Evolutionary conservation across 1,140 invertebrate species (phyloP), one percentile per base, ranked within the genome.

Genomic region (Penaeus chinensis): DNA sequence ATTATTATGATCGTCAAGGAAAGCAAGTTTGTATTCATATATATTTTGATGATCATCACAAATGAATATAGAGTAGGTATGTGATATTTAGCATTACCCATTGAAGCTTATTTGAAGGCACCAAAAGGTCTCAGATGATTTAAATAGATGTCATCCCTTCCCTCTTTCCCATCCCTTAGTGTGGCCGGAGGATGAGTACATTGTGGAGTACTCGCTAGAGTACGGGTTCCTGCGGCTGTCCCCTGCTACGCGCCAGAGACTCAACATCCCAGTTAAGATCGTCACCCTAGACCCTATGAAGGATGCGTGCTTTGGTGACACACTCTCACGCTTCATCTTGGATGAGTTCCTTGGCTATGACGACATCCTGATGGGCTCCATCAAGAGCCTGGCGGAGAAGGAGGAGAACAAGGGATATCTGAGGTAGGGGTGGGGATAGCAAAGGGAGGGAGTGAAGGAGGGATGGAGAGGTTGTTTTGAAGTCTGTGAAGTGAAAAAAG

Each of bases 151-250:
- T 87, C 82, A 65, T 10, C 42, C 10, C 10, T 10, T 10, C 42
- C 42, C 10, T 10, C 10, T 3, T 47, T 47, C 47, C 47, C 47
- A 74, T 74, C 7, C 37, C 93, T 89, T 91, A 95, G 96, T 95
- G 82, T 96, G 95, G 95, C 93, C 94, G 92, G 96, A 98, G 90
- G 97, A 99, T 91, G 96, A 98, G 91, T 99, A 99, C 92, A 99
- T 99, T 63, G 96, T 99, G 8, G 99, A 99, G 92, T 99, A 99
- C 94, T 97, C 98, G 3, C 93, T 99, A 87, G 98, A 99, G 92
- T 99, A 99, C 93, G 98, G 99, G 2, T 98, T 99, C 92, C 93
- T 99, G 63, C 94, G 98, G 7, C 93, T 99, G 22, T 97, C 97
- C 19, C 95, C 97, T 0, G 94, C 94, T 47, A 96, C 97, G 1